Evolutionary conservation across 2,113 vertebrate genomes (phyloP).

Genomic region (Ciconia stormi): DNA sequence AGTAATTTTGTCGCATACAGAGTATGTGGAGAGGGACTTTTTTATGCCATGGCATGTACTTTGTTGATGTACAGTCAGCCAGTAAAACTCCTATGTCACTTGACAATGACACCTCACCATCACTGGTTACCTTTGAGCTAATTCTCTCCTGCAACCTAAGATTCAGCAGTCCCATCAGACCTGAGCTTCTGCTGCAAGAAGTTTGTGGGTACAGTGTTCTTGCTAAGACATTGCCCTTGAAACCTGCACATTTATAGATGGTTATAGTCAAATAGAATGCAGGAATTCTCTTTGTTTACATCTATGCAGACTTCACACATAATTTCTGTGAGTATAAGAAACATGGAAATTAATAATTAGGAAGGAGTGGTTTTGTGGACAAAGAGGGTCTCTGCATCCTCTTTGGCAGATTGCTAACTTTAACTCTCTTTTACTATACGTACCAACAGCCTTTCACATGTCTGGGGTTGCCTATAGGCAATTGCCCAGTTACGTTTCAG

Average conservation of each 20-base stretch:
- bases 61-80: neutral
- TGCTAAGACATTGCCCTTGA: neutral
- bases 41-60: neutral
- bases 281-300: neutral
- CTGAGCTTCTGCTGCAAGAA: neutral
- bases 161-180: neutral
- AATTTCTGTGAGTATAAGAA: neutral
- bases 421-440: neutral
- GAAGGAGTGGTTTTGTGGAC: neutral
- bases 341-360: neutral
- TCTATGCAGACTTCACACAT: neutral
- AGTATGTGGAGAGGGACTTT: neutral
- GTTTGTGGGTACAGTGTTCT: neutral
- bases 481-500: neutral
- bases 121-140: neutral
- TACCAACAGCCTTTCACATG: neutral
- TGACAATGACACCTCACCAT: neutral
- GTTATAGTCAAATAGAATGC: neutral
- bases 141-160: neutral
- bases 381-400: neutral
- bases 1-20: neutral
- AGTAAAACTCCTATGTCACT: neutral
- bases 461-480: neutral
- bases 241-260: neutral
- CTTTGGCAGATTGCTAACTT: neutral